phyloP scores from a whole-genome alignment of 64 coral and sea anemone species.

The Pocillopora verrucosa region DNA sequence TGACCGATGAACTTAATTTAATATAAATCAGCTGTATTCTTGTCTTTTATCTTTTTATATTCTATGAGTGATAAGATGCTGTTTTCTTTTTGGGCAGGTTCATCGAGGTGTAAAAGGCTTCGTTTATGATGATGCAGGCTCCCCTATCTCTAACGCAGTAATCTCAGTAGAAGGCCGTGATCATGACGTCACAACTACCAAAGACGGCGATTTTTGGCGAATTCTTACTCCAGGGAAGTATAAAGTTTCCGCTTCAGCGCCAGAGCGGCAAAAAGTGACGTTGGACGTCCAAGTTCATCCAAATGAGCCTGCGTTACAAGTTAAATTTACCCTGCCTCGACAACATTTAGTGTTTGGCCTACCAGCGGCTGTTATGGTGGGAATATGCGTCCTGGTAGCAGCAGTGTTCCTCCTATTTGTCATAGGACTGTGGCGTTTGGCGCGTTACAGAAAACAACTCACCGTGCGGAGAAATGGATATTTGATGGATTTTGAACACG shows the following conservation, averaged over 20 bases:
- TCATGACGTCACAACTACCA: constrained; percentile 75
- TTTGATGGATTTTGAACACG: constrained; percentile 81
- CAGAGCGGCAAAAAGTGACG: constrained; percentile 52
- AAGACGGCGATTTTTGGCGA: constrained; percentile 95
- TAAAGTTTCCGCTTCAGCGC: constrained; percentile 62
- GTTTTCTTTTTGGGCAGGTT: constrained; percentile 46
- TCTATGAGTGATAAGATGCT: not conserved
- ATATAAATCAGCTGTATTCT: not conserved
- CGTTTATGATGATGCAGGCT: constrained; percentile 77
- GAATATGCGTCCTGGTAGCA: constrained; percentile 50
- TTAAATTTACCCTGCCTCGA: constrained; percentile 64
- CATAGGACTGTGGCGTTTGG: constrained; percentile 67
- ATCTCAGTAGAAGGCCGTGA: constrained; percentile 65
- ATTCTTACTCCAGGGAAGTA: constrained; percentile 83
- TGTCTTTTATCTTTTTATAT: not conserved
- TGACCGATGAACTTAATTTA: not conserved
- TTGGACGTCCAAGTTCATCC: constrained; percentile 69
- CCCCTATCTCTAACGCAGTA: constrained; percentile 67
- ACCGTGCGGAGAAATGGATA: constrained; percentile 70
- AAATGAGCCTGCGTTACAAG: constrained; percentile 59
- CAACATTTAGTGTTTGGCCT: constrained; percentile 55
- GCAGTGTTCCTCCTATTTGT: constrained; percentile 58
- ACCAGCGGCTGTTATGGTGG: constrained; percentile 48
- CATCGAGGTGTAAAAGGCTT: constrained; percentile 93
- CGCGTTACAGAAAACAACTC: constrained; percentile 51